Base-by-base conservation (phyloP, 2,113 vertebrate species). In the Micronycteris hirsuta region DNA sequence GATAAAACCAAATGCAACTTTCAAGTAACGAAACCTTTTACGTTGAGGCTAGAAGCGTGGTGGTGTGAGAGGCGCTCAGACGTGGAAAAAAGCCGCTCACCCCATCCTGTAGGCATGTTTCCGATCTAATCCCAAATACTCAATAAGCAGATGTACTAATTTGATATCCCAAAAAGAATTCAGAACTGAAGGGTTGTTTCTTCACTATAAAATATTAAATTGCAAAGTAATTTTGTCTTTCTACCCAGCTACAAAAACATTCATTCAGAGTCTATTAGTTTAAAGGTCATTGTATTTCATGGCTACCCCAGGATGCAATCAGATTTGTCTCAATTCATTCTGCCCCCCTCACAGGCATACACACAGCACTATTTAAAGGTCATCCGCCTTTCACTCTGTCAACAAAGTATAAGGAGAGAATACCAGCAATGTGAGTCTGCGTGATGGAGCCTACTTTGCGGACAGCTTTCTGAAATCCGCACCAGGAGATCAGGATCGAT, bases 201-300 rank as follows among this genome's bases (percentile, higher is more conserved):
- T 87, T 61, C 16, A 52, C 38, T 89, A 10, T 80, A 68, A 94
- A 63, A 10, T 54, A 54, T 91, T 56, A 70, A 47, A 77, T 71
- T 52, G 22, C 12, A 71, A 58, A 4, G 28, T 33, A 89, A 78
- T 91, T 89, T 80, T 89, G 56, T 76, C 52, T 93, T 90, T 86
- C 47, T 56, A 36, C 22, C 56, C 89, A 45, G 52, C 58, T 90
- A 77, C 24, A 89, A 67, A 93, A 95, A 83, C 41, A 91, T 82
- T 88, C 81, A 74, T 52, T 91, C 63, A 45, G 47, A 78, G 41
- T 78, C 49, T 76, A 71, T 95, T 94, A 93, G 76, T 33, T 76
- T 84, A 96, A 95, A 96, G 89, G 74, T 94, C 77, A 92, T 10
- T 96, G 81, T 68, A 68, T 94, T 97, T 96, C 95, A 63, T 16